These are phyloP conservation scores for Bradypus variegatus DNA, from an alignment of 2,797 vertebrate species.

Conservation along the genomic window DNA sequence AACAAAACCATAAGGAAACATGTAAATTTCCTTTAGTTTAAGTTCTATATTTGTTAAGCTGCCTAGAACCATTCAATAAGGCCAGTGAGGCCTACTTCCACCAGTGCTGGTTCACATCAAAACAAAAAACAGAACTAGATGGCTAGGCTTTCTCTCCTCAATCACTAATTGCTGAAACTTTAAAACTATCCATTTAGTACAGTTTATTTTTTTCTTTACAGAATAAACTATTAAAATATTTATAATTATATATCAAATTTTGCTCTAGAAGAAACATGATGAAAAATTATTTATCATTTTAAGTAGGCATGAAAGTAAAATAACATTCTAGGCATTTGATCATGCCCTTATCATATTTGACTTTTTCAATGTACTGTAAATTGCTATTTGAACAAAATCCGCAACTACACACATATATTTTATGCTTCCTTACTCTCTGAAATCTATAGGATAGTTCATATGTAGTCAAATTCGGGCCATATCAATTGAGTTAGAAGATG, in stretches of 20 bases:
- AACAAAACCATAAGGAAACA: not conserved
- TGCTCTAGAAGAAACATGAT: not conserved
- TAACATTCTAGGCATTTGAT: not conserved
- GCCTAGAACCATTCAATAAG: not conserved
- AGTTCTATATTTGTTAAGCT: not conserved
- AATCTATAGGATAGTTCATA: not conserved
- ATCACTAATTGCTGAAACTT: not conserved
- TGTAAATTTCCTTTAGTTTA: not conserved
- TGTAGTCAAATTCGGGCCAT: not conserved
- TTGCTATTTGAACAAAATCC: not conserved
- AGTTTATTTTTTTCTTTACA: not conserved
- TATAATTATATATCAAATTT: not conserved
- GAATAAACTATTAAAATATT: not conserved
- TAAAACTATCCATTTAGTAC: not conserved
- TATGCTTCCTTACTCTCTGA: not conserved
- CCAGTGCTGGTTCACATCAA: not conserved
- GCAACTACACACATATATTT: not conserved
- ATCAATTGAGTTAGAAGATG: not conserved
- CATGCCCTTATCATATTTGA: not conserved
- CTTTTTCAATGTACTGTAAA: not conserved
- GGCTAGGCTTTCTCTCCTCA: not conserved
- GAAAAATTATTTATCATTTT: not conserved
- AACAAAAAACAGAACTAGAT: not conserved
- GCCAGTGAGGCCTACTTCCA: not conserved
- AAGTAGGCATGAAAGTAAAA: not conserved